These are phyloP conservation scores for Brachionus paranguensis DNA, from an alignment of 1,140 invertebrate genomes.

Conservation along the genomic window DNA sequence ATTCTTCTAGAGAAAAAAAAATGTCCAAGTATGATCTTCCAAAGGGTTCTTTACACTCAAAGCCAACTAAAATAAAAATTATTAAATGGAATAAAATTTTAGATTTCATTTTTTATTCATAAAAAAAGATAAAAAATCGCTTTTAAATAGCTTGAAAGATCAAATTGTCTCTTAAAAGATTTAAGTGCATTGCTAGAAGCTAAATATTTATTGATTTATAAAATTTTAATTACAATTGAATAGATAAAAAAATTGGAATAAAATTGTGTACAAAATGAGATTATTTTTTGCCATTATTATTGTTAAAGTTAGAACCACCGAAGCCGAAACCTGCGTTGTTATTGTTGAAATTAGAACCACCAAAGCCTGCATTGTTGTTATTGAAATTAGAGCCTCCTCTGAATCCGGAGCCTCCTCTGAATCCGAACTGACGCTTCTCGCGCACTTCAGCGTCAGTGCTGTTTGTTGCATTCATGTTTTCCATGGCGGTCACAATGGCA, in stretches of 20 bases:
- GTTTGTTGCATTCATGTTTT: neutral
- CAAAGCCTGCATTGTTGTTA: neutral
- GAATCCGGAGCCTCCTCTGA: neutral
- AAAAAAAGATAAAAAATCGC: neutral
- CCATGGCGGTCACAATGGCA: neutral
- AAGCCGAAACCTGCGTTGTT: neutral
- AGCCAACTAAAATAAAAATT: neutral
- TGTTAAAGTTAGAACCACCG: neutral
- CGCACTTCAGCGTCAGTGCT: neutral
- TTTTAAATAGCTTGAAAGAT: neutral
- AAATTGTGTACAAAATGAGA: neutral
- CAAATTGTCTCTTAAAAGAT: neutral
- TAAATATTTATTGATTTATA: neutral
- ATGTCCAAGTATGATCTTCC: neutral
- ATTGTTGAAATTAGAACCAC: neutral
- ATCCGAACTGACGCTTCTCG: neutral
- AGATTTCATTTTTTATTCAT: neutral
- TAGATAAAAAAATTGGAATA: neutral
- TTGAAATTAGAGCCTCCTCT: neutral
- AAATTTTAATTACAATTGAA: neutral
- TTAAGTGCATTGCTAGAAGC: neutral
- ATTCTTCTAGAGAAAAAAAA: neutral
- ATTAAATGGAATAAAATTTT: neutral
- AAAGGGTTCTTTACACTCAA: neutral
- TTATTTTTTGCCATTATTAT: constrained; percentile 5